These are phyloP conservation scores for Sterna hirundo DNA, from an alignment of 2,113 vertebrate species.

Conservation along the genomic window DNA sequence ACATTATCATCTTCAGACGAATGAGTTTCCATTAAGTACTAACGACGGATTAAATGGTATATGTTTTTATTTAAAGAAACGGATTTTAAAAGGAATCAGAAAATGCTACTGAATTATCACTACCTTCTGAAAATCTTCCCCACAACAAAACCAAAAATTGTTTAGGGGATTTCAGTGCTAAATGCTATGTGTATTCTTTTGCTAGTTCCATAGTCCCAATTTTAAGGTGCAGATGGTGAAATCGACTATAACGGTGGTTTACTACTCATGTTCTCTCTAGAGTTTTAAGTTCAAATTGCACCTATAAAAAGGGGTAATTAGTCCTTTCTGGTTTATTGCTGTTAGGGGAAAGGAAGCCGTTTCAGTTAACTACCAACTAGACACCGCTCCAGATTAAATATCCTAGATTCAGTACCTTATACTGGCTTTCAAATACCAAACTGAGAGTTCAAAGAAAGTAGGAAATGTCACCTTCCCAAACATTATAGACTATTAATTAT, in stretches of 20 bases:
- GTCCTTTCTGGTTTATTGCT: slow-evolving; percentile 66
- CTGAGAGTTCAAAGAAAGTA: slow-evolving; percentile 63
- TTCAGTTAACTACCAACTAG: slow-evolving; percentile 65
- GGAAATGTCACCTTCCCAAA: slow-evolving; percentile 76
- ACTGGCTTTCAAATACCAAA: slow-evolving; percentile 46
- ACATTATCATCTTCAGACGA: neutral
- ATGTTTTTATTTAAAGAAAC: neutral
- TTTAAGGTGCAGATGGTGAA: slow-evolving; percentile 69
- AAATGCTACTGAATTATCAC: neutral
- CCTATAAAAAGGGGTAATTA: slow-evolving; percentile 75
- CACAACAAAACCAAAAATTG: neutral
- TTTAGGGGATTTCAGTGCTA: neutral
- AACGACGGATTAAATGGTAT: neutral
- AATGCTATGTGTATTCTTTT: neutral
- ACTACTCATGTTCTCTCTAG: slow-evolving; percentile 49
- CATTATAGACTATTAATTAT: slow-evolving; percentile 70
- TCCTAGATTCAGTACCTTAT: slow-evolving; percentile 21
- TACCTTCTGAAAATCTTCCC: neutral
- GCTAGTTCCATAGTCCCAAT: slow-evolving; percentile 8
- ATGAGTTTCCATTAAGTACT: neutral
- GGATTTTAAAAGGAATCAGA: neutral
- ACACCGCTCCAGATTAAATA: slow-evolving; percentile 62
- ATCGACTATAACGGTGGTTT: slow-evolving; percentile 42
- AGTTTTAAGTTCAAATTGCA: slow-evolving; percentile 70
- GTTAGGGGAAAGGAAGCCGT: slow-evolving; percentile 57